These are phyloP conservation scores for Albula glossodonta DNA, from an alignment of 2,113 vertebrate genomes.

Conservation along the genomic window DNA sequence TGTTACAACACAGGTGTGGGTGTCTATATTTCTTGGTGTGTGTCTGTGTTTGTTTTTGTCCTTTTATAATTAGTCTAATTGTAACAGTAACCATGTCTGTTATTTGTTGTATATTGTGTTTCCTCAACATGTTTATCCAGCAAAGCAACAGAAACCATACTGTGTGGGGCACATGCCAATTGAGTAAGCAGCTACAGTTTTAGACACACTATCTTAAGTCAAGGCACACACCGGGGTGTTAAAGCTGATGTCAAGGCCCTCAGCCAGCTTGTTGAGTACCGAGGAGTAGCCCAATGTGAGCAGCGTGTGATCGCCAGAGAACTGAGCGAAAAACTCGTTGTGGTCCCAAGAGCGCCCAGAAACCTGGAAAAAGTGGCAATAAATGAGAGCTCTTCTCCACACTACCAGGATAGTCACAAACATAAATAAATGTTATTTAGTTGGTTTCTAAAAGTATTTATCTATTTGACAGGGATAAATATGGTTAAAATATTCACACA, in stretches of 20 bases:
- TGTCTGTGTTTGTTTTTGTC: too few species aligned
- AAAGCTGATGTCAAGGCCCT: slow-evolving; percentile 86
- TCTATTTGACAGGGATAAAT: background rate
- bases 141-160: too few species aligned
- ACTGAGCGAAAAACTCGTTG: slow-evolving; percentile 98
- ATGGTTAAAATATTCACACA: background rate
- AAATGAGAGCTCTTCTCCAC: background rate
- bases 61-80: too few species aligned
- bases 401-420: slow-evolving; percentile 12
- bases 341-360: slow-evolving; percentile 97
- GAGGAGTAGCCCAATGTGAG: slow-evolving; percentile 84
- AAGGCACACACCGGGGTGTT: slow-evolving; percentile 78
- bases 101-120: too few species aligned
- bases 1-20: too few species aligned
- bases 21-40: too few species aligned
- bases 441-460: too few species aligned
- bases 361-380: slow-evolving; percentile 67
- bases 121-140: too few species aligned
- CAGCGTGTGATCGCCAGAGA: slow-evolving; percentile 94
- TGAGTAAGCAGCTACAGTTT: background rate
- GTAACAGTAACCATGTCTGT: too few species aligned
- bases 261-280: slow-evolving; percentile 81
- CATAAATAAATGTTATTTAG: slow-evolving; percentile 12
- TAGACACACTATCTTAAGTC: background rate
- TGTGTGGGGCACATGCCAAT: too few species aligned